phyloP scores from a whole-genome alignment of 2,888 invertebrate species.

The Synanthedon vespiformis region DNA sequence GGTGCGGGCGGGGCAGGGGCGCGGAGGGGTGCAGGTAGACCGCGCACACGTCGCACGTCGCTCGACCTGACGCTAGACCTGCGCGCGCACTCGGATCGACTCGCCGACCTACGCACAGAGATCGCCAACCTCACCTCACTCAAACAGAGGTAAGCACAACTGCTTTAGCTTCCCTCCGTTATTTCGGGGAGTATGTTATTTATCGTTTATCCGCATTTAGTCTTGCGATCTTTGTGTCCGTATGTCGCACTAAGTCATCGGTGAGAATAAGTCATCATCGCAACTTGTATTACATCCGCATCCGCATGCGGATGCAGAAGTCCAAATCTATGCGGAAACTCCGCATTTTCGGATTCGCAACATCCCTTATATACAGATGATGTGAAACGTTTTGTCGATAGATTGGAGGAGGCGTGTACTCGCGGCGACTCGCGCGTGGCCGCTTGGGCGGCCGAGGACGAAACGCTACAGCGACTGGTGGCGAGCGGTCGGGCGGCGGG shows the following conservation, averaged over 20 bases:
- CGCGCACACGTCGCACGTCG: constrained; percentile 83
- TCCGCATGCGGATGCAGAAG: too few species aligned
- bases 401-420: constrained; percentile 86
- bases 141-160: constrained; percentile 68
- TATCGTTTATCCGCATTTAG: too few species aligned
- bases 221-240: too few species aligned
- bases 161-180: not conserved
- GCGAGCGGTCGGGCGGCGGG: constrained; percentile 57
- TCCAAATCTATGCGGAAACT: too few species aligned
- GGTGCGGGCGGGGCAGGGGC: constrained; percentile 11
- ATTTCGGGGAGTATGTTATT: too few species aligned
- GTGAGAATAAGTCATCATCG: too few species aligned
- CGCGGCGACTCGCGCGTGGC: constrained; percentile 86
- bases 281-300: too few species aligned
- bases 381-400: constrained; percentile 18
- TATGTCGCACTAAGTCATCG: too few species aligned
- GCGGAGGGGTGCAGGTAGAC: constrained; percentile 16
- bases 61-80: constrained; percentile 92
- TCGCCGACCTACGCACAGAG: constrained; percentile 87
- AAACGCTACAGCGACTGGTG: constrained; percentile 82
- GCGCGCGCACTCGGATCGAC: constrained; percentile 88
- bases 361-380: too few species aligned
- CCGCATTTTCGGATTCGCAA: too few species aligned
- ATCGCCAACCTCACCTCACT: constrained; percentile 83
- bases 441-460: constrained; percentile 88